These are phyloP conservation scores for Semotilus atromaculatus DNA, from an alignment of 2,797 vertebrate species.

Conservation along the genomic window DNA sequence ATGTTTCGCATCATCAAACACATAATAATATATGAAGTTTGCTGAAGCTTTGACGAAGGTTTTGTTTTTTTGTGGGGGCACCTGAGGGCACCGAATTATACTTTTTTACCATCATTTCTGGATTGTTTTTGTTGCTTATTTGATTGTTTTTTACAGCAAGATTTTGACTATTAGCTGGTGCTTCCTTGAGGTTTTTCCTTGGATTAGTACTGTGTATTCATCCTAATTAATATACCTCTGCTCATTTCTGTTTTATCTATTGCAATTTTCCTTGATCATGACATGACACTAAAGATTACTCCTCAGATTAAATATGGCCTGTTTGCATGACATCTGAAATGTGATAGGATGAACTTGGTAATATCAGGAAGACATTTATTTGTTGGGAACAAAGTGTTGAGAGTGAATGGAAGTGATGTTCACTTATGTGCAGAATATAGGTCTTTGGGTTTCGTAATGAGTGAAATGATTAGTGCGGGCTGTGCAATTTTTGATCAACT, in stretches of 20 bases:
- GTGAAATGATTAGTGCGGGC: not conserved
- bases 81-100: not conserved
- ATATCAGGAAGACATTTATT: not conserved
- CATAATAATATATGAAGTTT: not conserved
- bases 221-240: not conserved
- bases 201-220: not conserved
- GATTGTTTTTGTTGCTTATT: not conserved
- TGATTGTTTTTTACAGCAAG: not conserved
- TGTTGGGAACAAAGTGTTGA: not conserved
- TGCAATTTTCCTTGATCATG: not conserved
- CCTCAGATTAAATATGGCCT: not conserved
- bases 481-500: not conserved
- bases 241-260: not conserved
- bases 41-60: too few species aligned
- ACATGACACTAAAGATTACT: constrained; percentile 5
- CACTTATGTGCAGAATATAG: not conserved
- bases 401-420: not conserved
- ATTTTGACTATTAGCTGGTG: not conserved
- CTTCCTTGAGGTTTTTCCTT: not conserved
- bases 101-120: not conserved
- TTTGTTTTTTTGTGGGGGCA: not conserved
- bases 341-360: not conserved
- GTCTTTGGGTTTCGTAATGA: not conserved
- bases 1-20: not conserved
- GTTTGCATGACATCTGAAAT: not conserved